Evolutionary conservation across 2,797 vertebrate genomes (phyloP).

Genomic region (Hippopotamyrus pictus): DNA sequence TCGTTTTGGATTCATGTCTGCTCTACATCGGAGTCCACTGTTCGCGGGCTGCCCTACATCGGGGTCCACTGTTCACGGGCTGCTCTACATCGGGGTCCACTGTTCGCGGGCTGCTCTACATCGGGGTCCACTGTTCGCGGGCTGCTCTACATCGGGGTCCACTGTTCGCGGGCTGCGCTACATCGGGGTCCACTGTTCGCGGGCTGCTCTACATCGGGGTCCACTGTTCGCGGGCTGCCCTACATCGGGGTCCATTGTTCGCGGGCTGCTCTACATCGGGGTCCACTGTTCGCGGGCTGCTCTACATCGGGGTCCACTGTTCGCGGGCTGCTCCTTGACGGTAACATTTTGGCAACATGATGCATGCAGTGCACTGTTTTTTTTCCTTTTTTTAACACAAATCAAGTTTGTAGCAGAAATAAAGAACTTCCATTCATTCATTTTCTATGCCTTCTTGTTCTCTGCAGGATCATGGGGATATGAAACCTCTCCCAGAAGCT

Average conservation of each 20-base stretch:
- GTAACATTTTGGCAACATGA: neutral
- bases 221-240: too few relatives aligned
- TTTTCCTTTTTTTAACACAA: neutral
- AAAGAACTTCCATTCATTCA: neutral
- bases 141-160: too few relatives aligned
- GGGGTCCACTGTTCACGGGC: too few relatives aligned
- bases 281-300: neutral
- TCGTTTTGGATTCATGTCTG: neutral
- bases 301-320: neutral
- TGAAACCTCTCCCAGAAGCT: neutral
- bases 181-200: too few relatives aligned
- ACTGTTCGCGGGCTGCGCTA: too few relatives aligned
- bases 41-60: neutral
- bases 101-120: too few relatives aligned
- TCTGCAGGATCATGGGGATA: neutral
- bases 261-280: too few relatives aligned
- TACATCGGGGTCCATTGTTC: too few relatives aligned
- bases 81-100: too few relatives aligned
- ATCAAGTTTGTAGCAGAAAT: neutral
- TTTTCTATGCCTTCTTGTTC: neutral
- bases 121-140: too few relatives aligned
- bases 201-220: too few relatives aligned
- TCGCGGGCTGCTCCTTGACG: neutral
- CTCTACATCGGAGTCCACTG: neutral
- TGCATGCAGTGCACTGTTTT: neutral